Evolutionary conservation across 2,113 vertebrate genomes (phyloP).

Genomic region (Oryzias melastigma): DNA sequence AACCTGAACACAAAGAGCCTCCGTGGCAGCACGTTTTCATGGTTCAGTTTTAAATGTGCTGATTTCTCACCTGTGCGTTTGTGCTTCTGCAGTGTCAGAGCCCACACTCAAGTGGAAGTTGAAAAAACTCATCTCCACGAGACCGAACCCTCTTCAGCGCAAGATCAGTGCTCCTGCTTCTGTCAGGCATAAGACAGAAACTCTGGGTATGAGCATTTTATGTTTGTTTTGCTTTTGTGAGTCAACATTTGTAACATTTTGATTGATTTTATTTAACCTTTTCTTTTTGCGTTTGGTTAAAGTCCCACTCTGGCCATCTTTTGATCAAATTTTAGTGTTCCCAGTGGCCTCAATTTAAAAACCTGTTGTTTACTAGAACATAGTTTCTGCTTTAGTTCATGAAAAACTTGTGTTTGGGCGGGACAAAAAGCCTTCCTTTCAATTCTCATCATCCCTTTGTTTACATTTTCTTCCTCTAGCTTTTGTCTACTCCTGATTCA

Average conservation of each 20-base stretch:
- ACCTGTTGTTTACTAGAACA: no score
- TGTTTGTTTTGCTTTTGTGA: not conserved
- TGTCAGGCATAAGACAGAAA: slow-evolving; percentile 81
- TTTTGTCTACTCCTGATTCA: no score
- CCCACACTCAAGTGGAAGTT: slow-evolving; percentile 91
- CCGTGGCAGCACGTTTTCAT: no score
- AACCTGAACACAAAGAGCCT: slow-evolving; percentile 35
- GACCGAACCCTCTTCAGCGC: slow-evolving; percentile 88
- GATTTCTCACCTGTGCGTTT: not conserved
- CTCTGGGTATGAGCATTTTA: slow-evolving; percentile 74
- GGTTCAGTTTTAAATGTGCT: not conserved
- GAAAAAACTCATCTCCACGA: slow-evolving; percentile 86
- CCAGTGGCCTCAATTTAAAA: no score
- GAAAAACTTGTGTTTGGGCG: no score
- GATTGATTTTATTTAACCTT: not conserved
- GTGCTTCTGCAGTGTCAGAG: slow-evolving; percentile 83
- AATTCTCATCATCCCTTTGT: no score
- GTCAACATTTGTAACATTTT: not conserved
- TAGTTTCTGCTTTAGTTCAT: no score
- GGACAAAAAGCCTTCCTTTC: no score
- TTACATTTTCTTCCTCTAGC: no score
- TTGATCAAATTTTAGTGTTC: no score
- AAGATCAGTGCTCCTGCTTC: slow-evolving; percentile 89
- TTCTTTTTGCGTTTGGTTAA: not conserved
- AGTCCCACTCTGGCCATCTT: no score